These are phyloP conservation scores for Dyspetes luteomarginatus DNA, from an alignment of 2,888 invertebrate genomes.

Conservation along the genomic window DNA sequence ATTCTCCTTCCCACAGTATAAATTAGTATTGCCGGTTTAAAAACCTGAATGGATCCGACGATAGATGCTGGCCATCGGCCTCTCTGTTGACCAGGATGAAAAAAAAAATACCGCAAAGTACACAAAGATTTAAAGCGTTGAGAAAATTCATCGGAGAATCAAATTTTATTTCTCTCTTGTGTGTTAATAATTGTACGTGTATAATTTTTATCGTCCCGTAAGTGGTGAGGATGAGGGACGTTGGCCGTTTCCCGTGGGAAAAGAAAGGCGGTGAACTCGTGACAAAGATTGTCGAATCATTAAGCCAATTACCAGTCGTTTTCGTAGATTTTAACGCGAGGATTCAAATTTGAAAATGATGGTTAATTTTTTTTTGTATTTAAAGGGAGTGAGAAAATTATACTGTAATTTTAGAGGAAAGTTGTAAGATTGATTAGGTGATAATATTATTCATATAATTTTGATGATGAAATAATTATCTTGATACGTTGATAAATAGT, in stretches of 20 bases:
- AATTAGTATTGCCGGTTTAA: slow-evolving; percentile 68
- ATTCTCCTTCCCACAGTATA: slow-evolving; percentile 21
- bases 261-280: neutral
- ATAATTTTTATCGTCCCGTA: slow-evolving; percentile 7
- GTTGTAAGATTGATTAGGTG: too few species aligned
- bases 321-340: neutral
- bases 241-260: neutral
- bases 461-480: too few species aligned
- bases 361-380: neutral
- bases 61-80: slow-evolving; percentile 9
- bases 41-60: slow-evolving; percentile 73
- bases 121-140: neutral
- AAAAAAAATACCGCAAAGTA: slow-evolving; percentile 16
- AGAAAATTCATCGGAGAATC: slow-evolving; percentile 4
- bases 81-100: slow-evolving; percentile 1
- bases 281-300: neutral
- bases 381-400: neutral
- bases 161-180: slow-evolving; percentile 13
- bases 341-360: neutral
- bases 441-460: too few species aligned
- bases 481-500: too few species aligned
- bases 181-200: slow-evolving; percentile 1
- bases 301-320: neutral
- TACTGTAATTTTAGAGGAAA: too few species aligned
- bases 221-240: neutral